Percentiles rank a stretch among this genome's conserved stretches.
These are phyloP conservation scores for Nautilus pompilius DNA, from an alignment of 1,140 invertebrate genomes.

Conservation along the genomic window DNA sequence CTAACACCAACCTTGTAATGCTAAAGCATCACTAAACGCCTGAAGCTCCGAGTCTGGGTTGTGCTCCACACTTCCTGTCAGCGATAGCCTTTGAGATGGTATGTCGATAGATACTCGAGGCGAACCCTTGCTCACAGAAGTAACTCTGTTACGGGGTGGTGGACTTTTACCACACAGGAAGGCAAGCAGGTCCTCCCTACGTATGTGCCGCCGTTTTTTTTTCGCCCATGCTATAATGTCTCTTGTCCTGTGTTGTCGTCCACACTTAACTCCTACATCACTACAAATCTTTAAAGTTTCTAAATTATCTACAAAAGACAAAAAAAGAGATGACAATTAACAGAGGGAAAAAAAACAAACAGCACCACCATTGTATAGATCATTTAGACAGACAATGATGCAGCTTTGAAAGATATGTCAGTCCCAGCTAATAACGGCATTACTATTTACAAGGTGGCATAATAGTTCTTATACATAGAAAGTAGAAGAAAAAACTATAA, in stretches of 20 bases:
- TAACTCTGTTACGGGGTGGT: conserved; percentile 60
- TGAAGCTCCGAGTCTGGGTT: conserved; percentile 63
- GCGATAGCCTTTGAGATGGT: conserved; percentile 31
- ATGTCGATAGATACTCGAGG: conserved; percentile 56
- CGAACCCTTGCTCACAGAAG: conserved; percentile 56
- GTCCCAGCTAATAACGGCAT: too few relatives aligned
- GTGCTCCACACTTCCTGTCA: conserved; percentile 22
- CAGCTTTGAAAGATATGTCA: too few relatives aligned
- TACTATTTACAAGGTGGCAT: too few relatives aligned
- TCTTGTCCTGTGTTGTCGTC: conserved; percentile 70
- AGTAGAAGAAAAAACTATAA: too few relatives aligned
- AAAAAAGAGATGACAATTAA: conserved; percentile 3
- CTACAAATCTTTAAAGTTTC: conserved; percentile 68
- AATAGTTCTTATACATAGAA: too few relatives aligned
- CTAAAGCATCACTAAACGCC: conserved; percentile 74
- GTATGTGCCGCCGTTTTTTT: conserved; percentile 63
- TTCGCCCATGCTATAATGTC: conserved; percentile 74
- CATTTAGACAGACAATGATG: too few relatives aligned
- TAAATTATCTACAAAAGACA: conserved; percentile 64
- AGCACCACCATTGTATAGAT: too few relatives aligned
- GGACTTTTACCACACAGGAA: conserved; percentile 72
- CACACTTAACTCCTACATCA: conserved; percentile 70
- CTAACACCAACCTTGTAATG: conserved; percentile 54
- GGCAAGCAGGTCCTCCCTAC: conserved; percentile 74
- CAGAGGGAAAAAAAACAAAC: too few relatives aligned